Percentiles rank a stretch among this genome's conserved stretches.
phyloP scores from a whole-genome alignment of 2,888 invertebrate species.

The Myopa testacea region DNA sequence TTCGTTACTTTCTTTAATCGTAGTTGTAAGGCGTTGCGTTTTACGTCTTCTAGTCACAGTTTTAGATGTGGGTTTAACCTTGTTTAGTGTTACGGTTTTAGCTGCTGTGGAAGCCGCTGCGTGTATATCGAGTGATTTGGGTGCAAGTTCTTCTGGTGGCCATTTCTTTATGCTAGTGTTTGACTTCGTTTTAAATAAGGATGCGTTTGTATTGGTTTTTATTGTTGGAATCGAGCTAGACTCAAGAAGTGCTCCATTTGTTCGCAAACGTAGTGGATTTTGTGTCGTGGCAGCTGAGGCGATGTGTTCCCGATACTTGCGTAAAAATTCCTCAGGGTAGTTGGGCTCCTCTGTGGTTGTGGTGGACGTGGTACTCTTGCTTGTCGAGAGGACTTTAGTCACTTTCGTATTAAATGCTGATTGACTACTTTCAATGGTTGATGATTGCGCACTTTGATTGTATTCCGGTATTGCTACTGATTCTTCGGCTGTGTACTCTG shows the following conservation, averaged over 20 bases:
- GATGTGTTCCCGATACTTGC: constrained; percentile 53
- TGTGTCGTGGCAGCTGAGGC: constrained; percentile 25
- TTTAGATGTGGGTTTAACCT: not conserved
- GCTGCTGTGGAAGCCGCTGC: constrained; percentile 1
- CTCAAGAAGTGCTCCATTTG: constrained; percentile 38
- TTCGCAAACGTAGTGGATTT: constrained; percentile 27
- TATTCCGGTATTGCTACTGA: constrained; percentile 48
- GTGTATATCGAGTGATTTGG: constrained; percentile 24
- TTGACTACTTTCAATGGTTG: constrained; percentile 40
- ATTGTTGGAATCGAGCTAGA: constrained; percentile 42
- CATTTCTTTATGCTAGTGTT: constrained; percentile 53
- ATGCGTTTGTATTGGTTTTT: constrained; percentile 31
- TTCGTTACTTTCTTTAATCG: constrained; percentile 33
- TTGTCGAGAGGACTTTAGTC: constrained; percentile 9
- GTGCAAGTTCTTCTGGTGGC: constrained; percentile 53
- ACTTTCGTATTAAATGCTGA: not conserved
- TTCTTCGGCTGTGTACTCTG: constrained; percentile 62
- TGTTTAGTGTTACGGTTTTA: constrained; percentile 1
- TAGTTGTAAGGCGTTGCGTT: constrained; percentile 40
- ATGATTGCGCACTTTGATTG: not conserved
- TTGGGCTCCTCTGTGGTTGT: constrained; percentile 61
- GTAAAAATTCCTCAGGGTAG: constrained; percentile 60
- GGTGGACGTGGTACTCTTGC: constrained; percentile 26
- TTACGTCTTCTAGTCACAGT: constrained; percentile 1
- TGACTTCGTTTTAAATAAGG: constrained; percentile 45